phyloP scores from a whole-genome alignment of 2,797 vertebrate species.

The Cyprinodon diabolis region DNA sequence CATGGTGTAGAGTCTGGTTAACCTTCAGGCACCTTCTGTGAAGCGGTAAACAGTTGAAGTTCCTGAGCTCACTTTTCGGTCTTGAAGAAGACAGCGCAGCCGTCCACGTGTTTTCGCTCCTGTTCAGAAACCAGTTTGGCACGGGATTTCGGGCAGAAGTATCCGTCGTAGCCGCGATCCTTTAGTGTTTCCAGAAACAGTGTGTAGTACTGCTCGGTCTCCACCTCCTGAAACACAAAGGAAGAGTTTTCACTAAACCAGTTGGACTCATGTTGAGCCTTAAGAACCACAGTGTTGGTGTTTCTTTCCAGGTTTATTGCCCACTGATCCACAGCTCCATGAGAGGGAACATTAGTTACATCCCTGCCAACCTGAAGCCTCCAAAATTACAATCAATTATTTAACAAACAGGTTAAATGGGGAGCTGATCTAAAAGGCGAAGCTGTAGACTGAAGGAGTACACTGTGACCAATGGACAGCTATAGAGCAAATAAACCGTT shows the following conservation, averaged over 20 bases:
- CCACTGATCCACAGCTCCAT: too few species aligned
- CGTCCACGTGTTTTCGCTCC: constrained; percentile 97
- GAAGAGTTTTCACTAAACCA: accelerated
- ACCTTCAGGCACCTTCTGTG: background rate
- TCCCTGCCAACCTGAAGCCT: too few species aligned
- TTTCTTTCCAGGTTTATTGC: background rate
- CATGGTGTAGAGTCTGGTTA: background rate
- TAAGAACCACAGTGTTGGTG: too few species aligned
- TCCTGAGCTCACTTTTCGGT: constrained; percentile 88
- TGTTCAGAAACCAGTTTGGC: constrained; percentile 99
- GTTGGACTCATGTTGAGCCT: background rate
- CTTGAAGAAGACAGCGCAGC: constrained; percentile 98
- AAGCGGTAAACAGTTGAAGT: background rate
- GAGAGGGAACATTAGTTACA: too few species aligned
- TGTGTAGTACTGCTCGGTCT: constrained; percentile 98
- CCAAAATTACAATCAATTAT: too few species aligned
- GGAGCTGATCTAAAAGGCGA: too few species aligned
- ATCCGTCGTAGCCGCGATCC: constrained; percentile 95
- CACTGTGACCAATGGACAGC: too few species aligned
- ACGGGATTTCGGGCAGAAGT: constrained; percentile 99
- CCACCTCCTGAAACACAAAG: constrained; percentile 87
- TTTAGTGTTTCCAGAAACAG: constrained; percentile 96
- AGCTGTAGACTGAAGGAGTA: too few species aligned
- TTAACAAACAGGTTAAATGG: too few species aligned
- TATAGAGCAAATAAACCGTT: too few species aligned